Conservation (phyloP, 2,888 invertebrate genomes). For the Rhabditoides inermis region DNA sequence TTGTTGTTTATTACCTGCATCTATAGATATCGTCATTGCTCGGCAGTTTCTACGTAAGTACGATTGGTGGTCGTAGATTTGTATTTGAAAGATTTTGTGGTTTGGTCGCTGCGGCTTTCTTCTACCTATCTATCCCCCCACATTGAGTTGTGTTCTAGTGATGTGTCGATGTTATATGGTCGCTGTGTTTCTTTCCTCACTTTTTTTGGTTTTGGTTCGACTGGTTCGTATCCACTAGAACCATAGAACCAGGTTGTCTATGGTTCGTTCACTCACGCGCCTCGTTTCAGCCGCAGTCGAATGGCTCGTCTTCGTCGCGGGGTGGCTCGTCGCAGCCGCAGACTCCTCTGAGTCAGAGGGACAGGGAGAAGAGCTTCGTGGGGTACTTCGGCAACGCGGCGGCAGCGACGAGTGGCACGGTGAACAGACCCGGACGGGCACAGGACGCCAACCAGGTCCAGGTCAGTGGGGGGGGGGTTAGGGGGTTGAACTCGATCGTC, state of each 20-base stretch:
- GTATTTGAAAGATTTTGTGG: constrained; percentile 1
- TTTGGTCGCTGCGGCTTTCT: constrained; percentile 2
- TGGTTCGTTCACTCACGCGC: no score
- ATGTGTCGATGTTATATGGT: no score
- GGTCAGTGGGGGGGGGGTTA: constrained; percentile 9
- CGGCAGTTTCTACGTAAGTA: constrained; percentile 51
- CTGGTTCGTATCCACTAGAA: no score
- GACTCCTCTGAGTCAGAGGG: constrained; percentile 27
- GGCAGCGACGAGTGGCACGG: constrained; percentile 39
- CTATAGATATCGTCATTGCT: constrained; percentile 47
- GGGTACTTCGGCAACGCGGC: constrained; percentile 72
- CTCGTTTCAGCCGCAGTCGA: no score
- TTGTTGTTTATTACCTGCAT: no score
- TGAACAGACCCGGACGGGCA: constrained; percentile 49
- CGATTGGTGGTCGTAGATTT: not conserved
- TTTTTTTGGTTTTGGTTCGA: no score
- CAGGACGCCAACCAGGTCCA: constrained; percentile 34
- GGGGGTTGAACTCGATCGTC: no score
- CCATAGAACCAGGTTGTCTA: no score
- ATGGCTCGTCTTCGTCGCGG: not conserved
- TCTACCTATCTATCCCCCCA: not conserved
- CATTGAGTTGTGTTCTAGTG: no score
- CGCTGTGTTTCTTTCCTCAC: not conserved
- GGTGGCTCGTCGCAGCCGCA: constrained; percentile 11
- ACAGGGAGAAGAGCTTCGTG: constrained; percentile 81